Evolutionary conservation across 1,140 invertebrate genomes (phyloP), one percentile per base, ranked within the genome.

Genomic region (Saccostrea glomerata): DNA sequence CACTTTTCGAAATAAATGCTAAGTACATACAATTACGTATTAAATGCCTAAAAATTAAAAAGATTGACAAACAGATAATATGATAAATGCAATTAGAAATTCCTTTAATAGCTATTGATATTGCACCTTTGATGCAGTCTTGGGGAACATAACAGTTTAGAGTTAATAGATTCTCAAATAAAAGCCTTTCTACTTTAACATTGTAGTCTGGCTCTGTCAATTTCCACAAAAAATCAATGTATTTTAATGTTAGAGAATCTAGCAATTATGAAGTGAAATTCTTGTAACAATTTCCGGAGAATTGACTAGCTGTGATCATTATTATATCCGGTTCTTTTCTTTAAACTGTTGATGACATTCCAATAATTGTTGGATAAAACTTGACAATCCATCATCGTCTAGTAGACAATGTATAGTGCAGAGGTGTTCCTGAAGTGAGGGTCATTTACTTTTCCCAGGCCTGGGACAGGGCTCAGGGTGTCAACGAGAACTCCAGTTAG

Each of bases 221-320:
- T 77, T 77, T 77, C 70, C 70, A 77, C 70, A 77, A 77, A 77
- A 77, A 77, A 77, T 77, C 70, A 77, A 77, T 77, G 70, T 25
- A 77, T 77, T 77, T 36, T 77, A 77, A 77, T 77, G 70, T 77
- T 77, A 77, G 23, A 30, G 70, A 77, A 77, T 77, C 70, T 30
- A 77, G 23, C 70, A 77, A 77, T 77, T 77, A 77, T 30, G 70
- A 77, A 77, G 23, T 77, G 70, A 77, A 77, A 77, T 77, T 77
- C 70, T 77, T 11, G 30, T 30, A 17, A 77, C 25, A 77, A 77
- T 77, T 77, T 77, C 70, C 70, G 70, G 70, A 77, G 70, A 36
- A 77, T 77, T 77, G 25, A 23, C 66, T 25, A 30, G 25, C 70
- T 77, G 70, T 77, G 70, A 77, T 77, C 70, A 77, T 77, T 77